A percentile compares a stretch with the other conserved stretches of the same genome.
These are phyloP conservation scores for Masnerella sp. DNA, from an alignment of 2,888 invertebrate genomes.

Conservation along the genomic window DNA sequence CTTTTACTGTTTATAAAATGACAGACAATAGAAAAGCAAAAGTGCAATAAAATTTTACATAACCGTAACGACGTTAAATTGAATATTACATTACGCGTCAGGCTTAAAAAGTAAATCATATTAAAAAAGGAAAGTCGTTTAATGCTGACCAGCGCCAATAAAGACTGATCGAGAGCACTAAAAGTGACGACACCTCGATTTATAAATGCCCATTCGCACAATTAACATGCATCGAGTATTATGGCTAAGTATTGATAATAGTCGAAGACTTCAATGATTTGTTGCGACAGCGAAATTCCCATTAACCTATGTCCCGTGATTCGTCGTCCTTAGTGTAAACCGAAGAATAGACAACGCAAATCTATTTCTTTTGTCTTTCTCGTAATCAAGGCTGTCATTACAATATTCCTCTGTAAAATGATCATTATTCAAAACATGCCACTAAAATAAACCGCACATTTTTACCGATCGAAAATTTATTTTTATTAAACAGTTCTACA, in stretches of 20 bases:
- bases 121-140: slow-evolving; percentile 27
- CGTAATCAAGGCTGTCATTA: slow-evolving; percentile 2
- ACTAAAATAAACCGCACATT: no score
- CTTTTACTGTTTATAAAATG: background rate
- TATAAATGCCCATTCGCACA: slow-evolving; percentile 8
- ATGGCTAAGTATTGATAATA: slow-evolving; percentile 22
- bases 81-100: slow-evolving; percentile 13
- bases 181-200: slow-evolving; percentile 14
- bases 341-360: slow-evolving; percentile 3
- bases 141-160: slow-evolving; percentile 10
- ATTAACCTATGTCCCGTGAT: slow-evolving; percentile 15
- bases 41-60: slow-evolving; percentile 12
- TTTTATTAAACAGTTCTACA: no score
- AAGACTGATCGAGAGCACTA: background rate
- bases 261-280: slow-evolving; percentile 2
- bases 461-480: no score
- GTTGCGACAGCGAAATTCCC: slow-evolving; percentile 24
- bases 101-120: slow-evolving; percentile 9
- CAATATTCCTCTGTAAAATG: no score
- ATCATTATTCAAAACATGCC: no score
- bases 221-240: slow-evolving; percentile 22
- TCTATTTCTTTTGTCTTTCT: slow-evolving; percentile 18
- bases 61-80: background rate
- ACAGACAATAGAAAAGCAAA: slow-evolving; percentile 6
- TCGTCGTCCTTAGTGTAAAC: background rate